Evolutionary conservation across 2,888 invertebrate genomes (phyloP).

Genomic region (Uloborus plumipes): DNA sequence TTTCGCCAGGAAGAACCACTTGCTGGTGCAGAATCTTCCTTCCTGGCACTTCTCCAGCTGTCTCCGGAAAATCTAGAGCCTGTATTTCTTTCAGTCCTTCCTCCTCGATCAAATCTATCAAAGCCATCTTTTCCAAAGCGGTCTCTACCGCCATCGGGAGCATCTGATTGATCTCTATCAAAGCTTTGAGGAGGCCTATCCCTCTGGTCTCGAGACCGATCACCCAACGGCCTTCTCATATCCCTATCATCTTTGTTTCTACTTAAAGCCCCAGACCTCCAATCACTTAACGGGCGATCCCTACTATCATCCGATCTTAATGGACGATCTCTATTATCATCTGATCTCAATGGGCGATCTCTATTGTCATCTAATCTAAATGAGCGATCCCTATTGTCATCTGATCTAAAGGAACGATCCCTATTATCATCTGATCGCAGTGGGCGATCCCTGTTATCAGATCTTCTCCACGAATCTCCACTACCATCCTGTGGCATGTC

Average conservation of each 20-base stretch:
- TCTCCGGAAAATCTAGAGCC: background rate
- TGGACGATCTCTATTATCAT: constrained; percentile 19
- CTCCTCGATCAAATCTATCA: constrained; percentile 6
- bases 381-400: constrained; percentile 12
- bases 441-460: background rate
- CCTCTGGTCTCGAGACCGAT: constrained; percentile 14
- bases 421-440: constrained; percentile 5
- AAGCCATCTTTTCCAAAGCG: background rate
- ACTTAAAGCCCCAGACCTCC: constrained; percentile 21
- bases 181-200: constrained; percentile 4
- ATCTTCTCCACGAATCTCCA: background rate
- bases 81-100: constrained; percentile 1
- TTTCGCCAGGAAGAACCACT: constrained; percentile 34
- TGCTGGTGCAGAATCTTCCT: background rate
- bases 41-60: background rate
- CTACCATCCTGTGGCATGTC: background rate
- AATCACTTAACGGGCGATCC: background rate
- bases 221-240: background rate
- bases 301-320: too few species aligned
- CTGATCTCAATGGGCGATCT: constrained; percentile 41
- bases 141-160: background rate
- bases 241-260: background rate
- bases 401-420: background rate
- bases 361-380: constrained; percentile 29
- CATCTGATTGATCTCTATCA: constrained; percentile 11